Base-by-base conservation (phyloP, 1,140 invertebrate species). In the Harpegnathos saltator region DNA sequence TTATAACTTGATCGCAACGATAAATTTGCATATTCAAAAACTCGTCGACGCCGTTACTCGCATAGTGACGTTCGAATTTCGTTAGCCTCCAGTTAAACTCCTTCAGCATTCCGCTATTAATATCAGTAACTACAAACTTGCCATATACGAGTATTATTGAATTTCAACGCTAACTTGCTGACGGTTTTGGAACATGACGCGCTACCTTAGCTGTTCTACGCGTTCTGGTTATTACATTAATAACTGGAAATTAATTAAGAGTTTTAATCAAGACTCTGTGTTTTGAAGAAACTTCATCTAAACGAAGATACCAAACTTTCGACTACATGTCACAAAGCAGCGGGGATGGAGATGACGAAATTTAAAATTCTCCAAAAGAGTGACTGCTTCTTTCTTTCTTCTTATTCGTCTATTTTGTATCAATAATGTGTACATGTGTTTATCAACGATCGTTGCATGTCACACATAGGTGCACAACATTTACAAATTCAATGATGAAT, bases 161-260 rank as follows among this genome's bases (percentile, higher is more conserved):
- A 80, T 80, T 80, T 71, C 75, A 71, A 56, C 48, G 62, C 62
- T 77, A 77, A 80, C 75, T 80, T 80, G 75, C 33, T 80, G 75
- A 71, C 65, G 65, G 75, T 24, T 58, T 69, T n/a, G 24, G 65
- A 78, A 78, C 50, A 22, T 15, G 33, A 44, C 14, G 75, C 14
- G 38, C 44, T 71, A 48, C 75, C 75, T 78, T 78, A 69, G 22
- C 17, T 63, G 38, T n/a, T n/a, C 48, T 22, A 24, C 19, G 54
- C 15, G n/a, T 58, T 48, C 24, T 3, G 17, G 52, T 69, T 58
- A 56, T 78, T 58, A 59, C 33, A 52, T 69, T 58, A 71, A 71
- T 78, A 56, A 1, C 56, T 3, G 17, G n/a, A 26, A 80, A 15
- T 71, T 58, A 26, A 71, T 29, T 11, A 71, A 48, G 22, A 68